These are phyloP conservation scores for Clunio marinus DNA, from an alignment of 2,888 invertebrate genomes.

Conservation along the genomic window DNA sequence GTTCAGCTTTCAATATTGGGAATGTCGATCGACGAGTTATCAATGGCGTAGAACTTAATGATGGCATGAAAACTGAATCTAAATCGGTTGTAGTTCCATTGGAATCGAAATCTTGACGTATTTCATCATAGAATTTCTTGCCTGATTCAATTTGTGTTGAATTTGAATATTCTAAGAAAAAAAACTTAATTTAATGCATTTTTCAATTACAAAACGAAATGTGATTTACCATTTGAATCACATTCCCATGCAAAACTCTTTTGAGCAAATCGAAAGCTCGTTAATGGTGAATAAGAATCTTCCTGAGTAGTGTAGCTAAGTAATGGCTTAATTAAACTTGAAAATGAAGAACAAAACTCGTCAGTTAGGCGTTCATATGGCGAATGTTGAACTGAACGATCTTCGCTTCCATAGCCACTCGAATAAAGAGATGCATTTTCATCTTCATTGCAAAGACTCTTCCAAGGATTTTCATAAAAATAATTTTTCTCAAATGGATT, in stretches of 20 bases:
- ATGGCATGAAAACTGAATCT: neutral
- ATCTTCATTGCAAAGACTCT: neutral
- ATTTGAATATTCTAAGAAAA: neutral
- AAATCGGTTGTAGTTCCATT: neutral
- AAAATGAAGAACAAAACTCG: neutral
- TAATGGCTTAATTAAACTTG: neutral
- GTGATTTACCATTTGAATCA: no score
- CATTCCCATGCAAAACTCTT: no score
- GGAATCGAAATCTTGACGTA: neutral
- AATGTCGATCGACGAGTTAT: no score
- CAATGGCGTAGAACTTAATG: conserved; percentile 5
- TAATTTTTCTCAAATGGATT: no score
- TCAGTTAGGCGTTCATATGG: neutral
- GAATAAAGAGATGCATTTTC: neutral
- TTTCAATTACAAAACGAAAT: no score
- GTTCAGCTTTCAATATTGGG: no score
- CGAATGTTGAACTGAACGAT: neutral
- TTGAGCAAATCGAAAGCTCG: no score
- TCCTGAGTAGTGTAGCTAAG: neutral
- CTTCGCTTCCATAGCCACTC: neutral
- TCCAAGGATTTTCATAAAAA: neutral
- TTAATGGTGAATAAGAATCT: no score
- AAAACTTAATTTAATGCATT: no score
- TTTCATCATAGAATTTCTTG: neutral
- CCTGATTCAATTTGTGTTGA: neutral